These are phyloP conservation scores for Riparia riparia DNA, from an alignment of 2,113 vertebrate genomes.

Conservation along the genomic window DNA sequence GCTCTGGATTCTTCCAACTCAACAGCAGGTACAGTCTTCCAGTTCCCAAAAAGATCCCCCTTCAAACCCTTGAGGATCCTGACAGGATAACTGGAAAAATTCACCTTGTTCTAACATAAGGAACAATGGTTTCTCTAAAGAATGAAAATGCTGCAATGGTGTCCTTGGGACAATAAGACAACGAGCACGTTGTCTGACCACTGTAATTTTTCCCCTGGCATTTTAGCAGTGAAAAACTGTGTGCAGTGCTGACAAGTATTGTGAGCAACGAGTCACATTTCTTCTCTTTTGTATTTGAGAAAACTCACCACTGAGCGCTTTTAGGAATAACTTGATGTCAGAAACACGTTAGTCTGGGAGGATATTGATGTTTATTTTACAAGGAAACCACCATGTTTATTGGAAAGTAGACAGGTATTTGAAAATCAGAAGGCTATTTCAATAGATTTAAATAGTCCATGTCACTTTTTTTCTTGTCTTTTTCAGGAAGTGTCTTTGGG, in stretches of 20 bases:
- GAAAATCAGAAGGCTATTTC: background rate
- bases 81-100: background rate
- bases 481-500: slow-evolving; percentile 27
- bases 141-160: background rate
- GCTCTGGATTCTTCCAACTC: background rate
- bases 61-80: background rate
- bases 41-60: background rate
- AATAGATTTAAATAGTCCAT: background rate
- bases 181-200: background rate
- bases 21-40: slow-evolving; percentile 63
- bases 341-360: background rate
- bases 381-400: background rate
- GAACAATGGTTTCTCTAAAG: background rate
- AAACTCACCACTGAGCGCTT: background rate
- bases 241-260: background rate
- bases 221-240: background rate
- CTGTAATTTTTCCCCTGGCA: background rate
- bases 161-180: background rate
- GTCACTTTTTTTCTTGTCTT: slow-evolving; percentile 17
- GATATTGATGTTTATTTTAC: background rate
- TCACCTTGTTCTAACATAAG: background rate
- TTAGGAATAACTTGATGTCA: background rate
- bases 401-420: background rate
- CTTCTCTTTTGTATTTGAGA: background rate
- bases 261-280: background rate